Base-by-base conservation (phyloP, 2,888 invertebrate species). In the Pherbina coryleti region DNA sequence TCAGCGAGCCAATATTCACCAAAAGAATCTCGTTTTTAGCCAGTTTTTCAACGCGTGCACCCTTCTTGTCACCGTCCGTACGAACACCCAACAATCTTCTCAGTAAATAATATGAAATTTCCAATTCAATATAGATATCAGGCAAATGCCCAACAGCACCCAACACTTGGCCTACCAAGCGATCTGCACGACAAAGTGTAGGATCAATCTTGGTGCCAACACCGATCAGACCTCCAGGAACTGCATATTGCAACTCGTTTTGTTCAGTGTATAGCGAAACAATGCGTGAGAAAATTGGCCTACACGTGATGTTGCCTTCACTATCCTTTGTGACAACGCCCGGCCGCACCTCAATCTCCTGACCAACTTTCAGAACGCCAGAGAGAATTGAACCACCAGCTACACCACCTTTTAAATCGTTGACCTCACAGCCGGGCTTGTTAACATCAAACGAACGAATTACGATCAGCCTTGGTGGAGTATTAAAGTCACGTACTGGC, bases 201-300 rank as follows among this genome's bases (percentile, higher is more conserved):
- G 99, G 99, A 89, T 99, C 99, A 86, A 99, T 99, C 91, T 97
- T 97, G 5, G 99, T 99, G 82, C 99, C 99, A 31, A 99, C 99
- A 88, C 98, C 99, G 87, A 99, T 99, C 72, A 99, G 92, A n/a
- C 99, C 99, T 81, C 99, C 99, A 77, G 99, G 99, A 75, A 99
- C 99, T 28, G 99, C 99, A 90, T 96, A 99, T 90, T 98, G 98
- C 77, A 99, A 92, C 89, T 97, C 98, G 91, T 99, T 99, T 91
- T 99, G 98, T 90, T 99, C 99, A 57, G 99, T 97, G 90, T 95
- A 98, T 78, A 99, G 91, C 0, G 99, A 99, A 19, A 99, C 97
- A 88, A 99, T 98, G 81, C 96, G 93, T 0, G 98, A 99, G 91
- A 97, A 97, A 86, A 99, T 99, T 17, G 99, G 99, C 82, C 95